Percentiles rank a stretch among this genome's conserved stretches.
Conservation (phyloP, 2,888 invertebrate species). For the Syrista parreyssii region DNA sequence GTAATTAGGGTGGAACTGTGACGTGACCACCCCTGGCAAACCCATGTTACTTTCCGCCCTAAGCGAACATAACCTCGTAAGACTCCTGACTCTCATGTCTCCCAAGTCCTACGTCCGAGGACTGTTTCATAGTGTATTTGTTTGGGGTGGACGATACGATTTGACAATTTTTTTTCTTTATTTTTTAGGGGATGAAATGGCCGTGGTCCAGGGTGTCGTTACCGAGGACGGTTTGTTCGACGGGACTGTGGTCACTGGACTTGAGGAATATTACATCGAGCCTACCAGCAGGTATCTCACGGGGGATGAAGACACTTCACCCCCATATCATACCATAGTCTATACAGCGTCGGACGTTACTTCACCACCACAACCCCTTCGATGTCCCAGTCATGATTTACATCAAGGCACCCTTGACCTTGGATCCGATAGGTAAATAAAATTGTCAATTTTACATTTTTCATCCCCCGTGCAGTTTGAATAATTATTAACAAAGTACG, state of each 20-base stretch:
- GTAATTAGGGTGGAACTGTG: slow-evolving; percentile 5
- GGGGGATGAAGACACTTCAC: slow-evolving; percentile 67
- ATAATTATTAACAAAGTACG: too few species aligned
- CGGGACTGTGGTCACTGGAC: slow-evolving; percentile 83
- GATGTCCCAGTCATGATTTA: slow-evolving; percentile 74
- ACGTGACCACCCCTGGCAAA: neutral
- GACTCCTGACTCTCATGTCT: neutral
- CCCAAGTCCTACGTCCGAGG: neutral
- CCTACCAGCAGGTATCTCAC: slow-evolving; percentile 77
- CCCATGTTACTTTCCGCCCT: neutral
- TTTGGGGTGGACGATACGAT: neutral
- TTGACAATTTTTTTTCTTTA: neutral
- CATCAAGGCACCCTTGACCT: slow-evolving; percentile 59
- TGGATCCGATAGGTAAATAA: neutral
- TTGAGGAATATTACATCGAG: slow-evolving; percentile 88
- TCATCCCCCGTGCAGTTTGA: neutral
- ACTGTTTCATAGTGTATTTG: neutral
- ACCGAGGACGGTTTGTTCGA: slow-evolving; percentile 90
- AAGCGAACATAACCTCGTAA: neutral
- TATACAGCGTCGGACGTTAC: slow-evolving; percentile 84
- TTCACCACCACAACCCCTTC: slow-evolving; percentile 53
- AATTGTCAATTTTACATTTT: neutral
- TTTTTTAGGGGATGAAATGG: slow-evolving; percentile 82
- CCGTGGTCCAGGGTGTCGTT: slow-evolving; percentile 86
- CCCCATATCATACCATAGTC: slow-evolving; percentile 82